Evolutionary conservation across 2,113 vertebrate genomes (phyloP), one percentile per base, ranked within the genome.

Genomic region (Hippolais icterina): DNA sequence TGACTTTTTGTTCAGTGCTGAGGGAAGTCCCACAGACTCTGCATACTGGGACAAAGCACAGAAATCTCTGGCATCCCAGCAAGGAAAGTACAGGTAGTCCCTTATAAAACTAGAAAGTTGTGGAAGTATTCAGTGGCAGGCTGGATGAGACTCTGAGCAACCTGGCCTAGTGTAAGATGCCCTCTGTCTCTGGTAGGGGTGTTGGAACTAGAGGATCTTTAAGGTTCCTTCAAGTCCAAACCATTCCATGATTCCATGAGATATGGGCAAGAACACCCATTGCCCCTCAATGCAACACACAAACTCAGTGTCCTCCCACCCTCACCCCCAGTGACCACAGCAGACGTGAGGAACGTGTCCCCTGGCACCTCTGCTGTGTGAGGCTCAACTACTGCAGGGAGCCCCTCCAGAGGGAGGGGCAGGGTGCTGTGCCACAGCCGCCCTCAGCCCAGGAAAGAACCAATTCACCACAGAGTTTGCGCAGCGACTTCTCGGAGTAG

Each of bases 401-500:
- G 42, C 16, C 33, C 22, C 53, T 31, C 21, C 44, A 53, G 41
- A 44, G 64, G 24, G 47, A 81, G 39, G 72, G 60, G 25, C 19
- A 89, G 15, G 35, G 29, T 63, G 41, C 50, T 50, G 25, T 47
- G 68, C 20, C 35, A 35, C 52, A 20, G 44, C 60, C 6, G 7
- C 65, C 46, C 49, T 47, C 6, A 12, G 31, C 29, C 9, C 41
- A 50, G 41, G 74, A 84, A 70, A 81, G 46, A 74, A 56, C 23
- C 81, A 84, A 97, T 98, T 71, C 90, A 99, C 99, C 99, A 8
- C 99, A 99, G 63, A 99, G 98, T 27, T 99, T 98, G 82, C 99
- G 98, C 54, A 99, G 98, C 0, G 99, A 99, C 91, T 99, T 98
- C 97, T 99, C 99, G 0, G 99, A 99, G 94, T 99, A 99, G 97